Evolutionary conservation across 2,888 invertebrate genomes (phyloP).

Genomic region (Lydus trimaculatus): DNA sequence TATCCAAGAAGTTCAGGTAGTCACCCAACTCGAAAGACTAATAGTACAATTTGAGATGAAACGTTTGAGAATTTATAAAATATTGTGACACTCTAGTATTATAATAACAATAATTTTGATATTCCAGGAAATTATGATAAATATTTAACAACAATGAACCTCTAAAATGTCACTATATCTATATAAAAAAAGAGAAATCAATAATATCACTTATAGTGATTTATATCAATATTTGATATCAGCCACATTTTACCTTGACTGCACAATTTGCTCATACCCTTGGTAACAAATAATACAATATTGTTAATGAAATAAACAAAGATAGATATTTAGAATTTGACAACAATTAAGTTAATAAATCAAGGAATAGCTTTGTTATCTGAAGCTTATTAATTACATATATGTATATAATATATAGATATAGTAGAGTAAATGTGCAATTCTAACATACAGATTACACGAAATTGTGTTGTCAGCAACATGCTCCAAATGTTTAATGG

Average conservation of each 20-base stretch:
- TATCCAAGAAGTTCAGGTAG: neutral
- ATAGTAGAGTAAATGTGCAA: neutral
- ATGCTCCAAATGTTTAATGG: constrained; percentile 11
- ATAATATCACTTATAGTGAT: neutral
- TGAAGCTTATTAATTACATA: neutral
- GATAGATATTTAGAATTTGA: neutral
- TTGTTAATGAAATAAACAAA: neutral
- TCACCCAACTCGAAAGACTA: too few relatives aligned
- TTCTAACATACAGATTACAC: constrained; percentile 4
- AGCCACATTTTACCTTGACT: neutral
- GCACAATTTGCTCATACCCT: neutral
- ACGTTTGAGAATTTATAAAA: too few relatives aligned
- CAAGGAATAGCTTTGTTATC: neutral
- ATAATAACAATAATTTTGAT: too few relatives aligned
- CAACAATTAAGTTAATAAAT: neutral
- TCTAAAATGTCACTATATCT: neutral
- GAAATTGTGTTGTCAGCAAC: constrained; percentile 12
- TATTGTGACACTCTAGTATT: too few relatives aligned
- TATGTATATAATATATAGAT: too few relatives aligned
- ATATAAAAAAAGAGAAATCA: neutral
- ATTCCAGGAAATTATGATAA: too few relatives aligned
- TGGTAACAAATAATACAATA: neutral
- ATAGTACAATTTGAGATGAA: too few relatives aligned
- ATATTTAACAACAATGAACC: too few relatives aligned
- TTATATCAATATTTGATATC: neutral